A percentile compares a stretch with the other conserved stretches of the same genome.
Evolutionary conservation across 2,888 invertebrate genomes (phyloP).

Genomic region (Icerya purchasi): DNA sequence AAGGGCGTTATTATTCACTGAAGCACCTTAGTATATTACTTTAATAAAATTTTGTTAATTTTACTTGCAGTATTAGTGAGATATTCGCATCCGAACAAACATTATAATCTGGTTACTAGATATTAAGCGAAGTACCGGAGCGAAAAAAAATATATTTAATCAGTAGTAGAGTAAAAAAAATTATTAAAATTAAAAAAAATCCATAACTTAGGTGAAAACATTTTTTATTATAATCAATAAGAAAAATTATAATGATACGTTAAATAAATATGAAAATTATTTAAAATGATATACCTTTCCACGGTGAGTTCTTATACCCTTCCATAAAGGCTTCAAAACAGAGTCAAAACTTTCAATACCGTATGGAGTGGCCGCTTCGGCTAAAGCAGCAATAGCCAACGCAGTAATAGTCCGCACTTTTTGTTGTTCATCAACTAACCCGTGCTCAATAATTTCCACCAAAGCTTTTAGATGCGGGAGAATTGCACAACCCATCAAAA

Average conservation of each 20-base stretch:
- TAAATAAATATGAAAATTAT: background rate
- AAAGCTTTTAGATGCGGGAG: slow-evolving; percentile 91
- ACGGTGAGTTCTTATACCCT: slow-evolving; percentile 48
- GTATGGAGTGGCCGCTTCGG: slow-evolving; percentile 97
- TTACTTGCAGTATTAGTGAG: too few species aligned
- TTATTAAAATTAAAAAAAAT: background rate
- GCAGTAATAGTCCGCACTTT: slow-evolving; percentile 98
- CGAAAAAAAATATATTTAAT: slow-evolving; percentile 1
- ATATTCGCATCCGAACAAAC: too few species aligned
- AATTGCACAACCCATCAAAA: slow-evolving; percentile 98
- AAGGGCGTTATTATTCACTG: too few species aligned
- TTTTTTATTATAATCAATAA: background rate
- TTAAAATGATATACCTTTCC: slow-evolving; percentile 29
- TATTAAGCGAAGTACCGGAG: too few species aligned
- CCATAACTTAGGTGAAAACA: background rate
- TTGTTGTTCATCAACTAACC: slow-evolving; percentile 93
- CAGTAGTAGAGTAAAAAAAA: background rate
- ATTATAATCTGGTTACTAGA: too few species aligned
- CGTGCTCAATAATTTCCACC: slow-evolving; percentile 97
- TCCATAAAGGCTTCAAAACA: slow-evolving; percentile 96
- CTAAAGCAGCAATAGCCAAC: slow-evolving; percentile 88
- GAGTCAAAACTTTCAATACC: slow-evolving; percentile 99
- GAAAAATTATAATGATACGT: background rate
- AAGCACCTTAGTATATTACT: too few species aligned
- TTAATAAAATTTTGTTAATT: too few species aligned